Evolutionary conservation across 2,888 invertebrate species (phyloP), one percentile per base, ranked within the genome.

Genomic region (Phania funesta): DNA sequence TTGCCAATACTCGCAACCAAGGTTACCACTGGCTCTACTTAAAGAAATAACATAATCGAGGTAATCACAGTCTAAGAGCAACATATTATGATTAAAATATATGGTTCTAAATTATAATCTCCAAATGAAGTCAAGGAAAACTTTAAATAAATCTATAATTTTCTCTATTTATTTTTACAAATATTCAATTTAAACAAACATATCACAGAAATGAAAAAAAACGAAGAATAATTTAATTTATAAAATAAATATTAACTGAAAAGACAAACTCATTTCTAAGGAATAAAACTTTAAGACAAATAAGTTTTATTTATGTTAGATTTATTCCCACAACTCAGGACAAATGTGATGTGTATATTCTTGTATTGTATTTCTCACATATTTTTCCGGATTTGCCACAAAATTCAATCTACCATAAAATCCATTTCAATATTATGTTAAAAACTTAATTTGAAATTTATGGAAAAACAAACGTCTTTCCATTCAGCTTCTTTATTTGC

Each of bases 381-480:
- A n/a, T n/a, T n/a, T n/a, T n/a, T 38, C 13, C 35, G 3, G n/a
- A 38, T 29, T 41, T 75, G 54, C 67, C 54, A 52, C 78, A 82
- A 54, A 76, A 76, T 73, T 76, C 80, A 80, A 80, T 64, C 78
- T 75, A 44, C 67, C 76, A 76, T 67, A 50, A 83, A 78, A 83
- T 77, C 76, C 73, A 83, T 80, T 73, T 80, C 80, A 80, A 83
- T 78, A 71, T 65, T 50, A 65, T 80, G 76, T 79, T 68, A 73
- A 68, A 80, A 82, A 84, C 83, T 80, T 82, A 84, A 83, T 84
- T 82, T 83, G 75, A 80, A 84, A 80, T 71, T 82, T 83, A 83
- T 80, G 82, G 80, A 82, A 80, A 74, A 74, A 71, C 62, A 78
- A 75, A 84, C 44, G 38, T 76, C 76, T 50, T 52, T 68, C 6